Evolutionary conservation across 2,113 vertebrate species (phyloP).

Genomic region (Columbina picui): DNA sequence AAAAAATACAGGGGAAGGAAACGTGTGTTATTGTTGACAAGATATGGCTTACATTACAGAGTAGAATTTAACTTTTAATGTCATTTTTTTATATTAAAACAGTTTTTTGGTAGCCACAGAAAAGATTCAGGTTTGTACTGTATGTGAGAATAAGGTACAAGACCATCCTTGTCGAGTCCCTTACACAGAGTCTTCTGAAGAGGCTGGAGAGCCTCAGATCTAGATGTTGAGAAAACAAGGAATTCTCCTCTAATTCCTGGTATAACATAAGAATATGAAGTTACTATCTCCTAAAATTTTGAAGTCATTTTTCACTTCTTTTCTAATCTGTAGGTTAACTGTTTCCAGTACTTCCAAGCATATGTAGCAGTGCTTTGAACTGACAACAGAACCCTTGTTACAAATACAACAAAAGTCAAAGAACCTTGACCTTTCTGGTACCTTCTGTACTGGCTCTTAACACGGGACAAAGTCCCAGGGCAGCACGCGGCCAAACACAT

Average conservation of each 20-base stretch:
- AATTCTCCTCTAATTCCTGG: neutral
- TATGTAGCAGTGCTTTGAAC: neutral
- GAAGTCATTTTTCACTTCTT: neutral
- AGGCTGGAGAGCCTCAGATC: neutral
- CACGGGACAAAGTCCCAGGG: neutral
- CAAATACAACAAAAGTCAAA: neutral
- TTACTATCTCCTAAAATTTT: neutral
- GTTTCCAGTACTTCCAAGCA: neutral
- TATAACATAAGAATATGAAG: fast-evolving
- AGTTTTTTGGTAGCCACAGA: neutral
- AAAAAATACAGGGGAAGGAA: neutral
- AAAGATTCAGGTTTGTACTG: neutral
- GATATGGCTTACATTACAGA: neutral
- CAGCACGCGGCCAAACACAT: neutral
- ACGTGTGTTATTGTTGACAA: fast-evolving
- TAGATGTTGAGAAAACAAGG: neutral
- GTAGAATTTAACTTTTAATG: neutral
- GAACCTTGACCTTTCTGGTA: neutral
- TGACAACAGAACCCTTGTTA: fast-evolving
- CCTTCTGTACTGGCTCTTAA: neutral
- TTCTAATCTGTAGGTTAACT: neutral
- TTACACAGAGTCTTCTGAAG: neutral
- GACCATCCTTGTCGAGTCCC: neutral
- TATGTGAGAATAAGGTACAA: neutral
- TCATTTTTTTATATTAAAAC: neutral